Percentiles rank a stretch among this genome's conserved stretches.
Evolutionary conservation across 2,888 invertebrate species (phyloP).

Genomic region (Watsonalla cultraria): DNA sequence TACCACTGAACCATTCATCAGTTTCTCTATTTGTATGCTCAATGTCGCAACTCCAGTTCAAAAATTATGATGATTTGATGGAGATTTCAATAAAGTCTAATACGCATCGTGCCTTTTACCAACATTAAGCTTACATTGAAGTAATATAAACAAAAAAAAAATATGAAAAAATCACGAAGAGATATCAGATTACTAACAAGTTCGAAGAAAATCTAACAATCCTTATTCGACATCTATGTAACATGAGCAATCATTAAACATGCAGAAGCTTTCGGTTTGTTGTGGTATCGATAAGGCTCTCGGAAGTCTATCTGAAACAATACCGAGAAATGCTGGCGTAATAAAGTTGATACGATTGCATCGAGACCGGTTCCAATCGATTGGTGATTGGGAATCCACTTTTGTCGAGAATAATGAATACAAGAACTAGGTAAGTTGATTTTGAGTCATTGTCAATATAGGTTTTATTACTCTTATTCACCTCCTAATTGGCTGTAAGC

Average conservation of each 20-base stretch:
- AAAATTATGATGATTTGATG: too few species aligned
- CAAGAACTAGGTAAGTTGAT: not conserved
- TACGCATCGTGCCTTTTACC: too few species aligned
- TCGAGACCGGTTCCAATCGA: constrained; percentile 10
- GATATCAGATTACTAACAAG: not conserved
- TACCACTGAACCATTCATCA: too few species aligned
- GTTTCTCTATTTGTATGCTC: too few species aligned
- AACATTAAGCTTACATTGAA: too few species aligned
- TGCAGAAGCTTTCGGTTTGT: constrained; percentile 34
- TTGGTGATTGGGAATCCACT: constrained; percentile 5
- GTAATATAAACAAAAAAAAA: constrained; percentile 3
- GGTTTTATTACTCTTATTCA: too few species aligned
- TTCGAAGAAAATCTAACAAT: not conserved
- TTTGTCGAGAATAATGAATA: not conserved
- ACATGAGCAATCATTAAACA: constrained; percentile 33
- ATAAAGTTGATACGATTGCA: constrained; percentile 16
- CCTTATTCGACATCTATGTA: constrained; percentile 11
- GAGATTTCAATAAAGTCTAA: too few species aligned
- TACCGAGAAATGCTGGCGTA: constrained; percentile 10
- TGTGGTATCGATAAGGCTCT: constrained; percentile 30
- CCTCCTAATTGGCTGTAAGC: too few species aligned
- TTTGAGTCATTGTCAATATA: too few species aligned
- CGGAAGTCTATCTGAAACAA: constrained; percentile 47
- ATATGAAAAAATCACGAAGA: not conserved
- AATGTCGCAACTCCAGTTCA: too few species aligned